Evolutionary conservation across 2,113 vertebrate genomes (phyloP), one percentile per base, ranked within the genome.

Genomic region (Centropus unirufus): DNA sequence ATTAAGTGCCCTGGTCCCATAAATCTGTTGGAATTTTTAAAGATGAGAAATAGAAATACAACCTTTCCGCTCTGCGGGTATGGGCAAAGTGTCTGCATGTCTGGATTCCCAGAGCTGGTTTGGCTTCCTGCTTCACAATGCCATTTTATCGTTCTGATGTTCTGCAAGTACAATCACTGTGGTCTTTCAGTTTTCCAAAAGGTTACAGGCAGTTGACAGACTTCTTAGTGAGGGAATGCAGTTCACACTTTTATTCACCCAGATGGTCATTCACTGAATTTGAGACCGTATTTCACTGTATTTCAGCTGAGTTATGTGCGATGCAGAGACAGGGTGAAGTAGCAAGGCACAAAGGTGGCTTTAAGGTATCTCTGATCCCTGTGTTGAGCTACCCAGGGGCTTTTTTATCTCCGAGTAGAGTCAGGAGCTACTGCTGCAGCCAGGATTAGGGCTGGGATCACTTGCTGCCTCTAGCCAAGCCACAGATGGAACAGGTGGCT

Each of bases 401-500:
- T 86, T 39, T 51, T 52, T 2, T 22, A 14, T 36, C 51, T n/a
- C 70, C 58, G 68, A 75, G 77, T 64, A 66, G 69, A 9, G 26
- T 27, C 11, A 1, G 39, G 29, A 54, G 63, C 72, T 85, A 91
- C 42, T 6, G n/a, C 19, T 63, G 58, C 29, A 79, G 82, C 36
- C 46, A 20, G 52, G 68, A 83, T 46, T 1, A 61, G 20, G 40
- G 34, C 64, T 87, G 94, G 82, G 92, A 88, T 57, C 83, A 12
- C 58, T 58, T 5, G 0, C 47, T 57, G 85, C 82, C 89, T 39
- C 82, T 74, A 82, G 94, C 89, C 83, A 66, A 4, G 42, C n/a
- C 61, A 64, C 91, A 93, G 89, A 94, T 96, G 95, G 95, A 76
- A 63, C 11, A 3, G 62, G 34, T 7, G 1, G 86, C 83, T 89